A percentile compares a stretch with the other conserved stretches of the same genome.
Conservation (phyloP, 2,888 invertebrate genomes). For the Pheosia tremula region DNA sequence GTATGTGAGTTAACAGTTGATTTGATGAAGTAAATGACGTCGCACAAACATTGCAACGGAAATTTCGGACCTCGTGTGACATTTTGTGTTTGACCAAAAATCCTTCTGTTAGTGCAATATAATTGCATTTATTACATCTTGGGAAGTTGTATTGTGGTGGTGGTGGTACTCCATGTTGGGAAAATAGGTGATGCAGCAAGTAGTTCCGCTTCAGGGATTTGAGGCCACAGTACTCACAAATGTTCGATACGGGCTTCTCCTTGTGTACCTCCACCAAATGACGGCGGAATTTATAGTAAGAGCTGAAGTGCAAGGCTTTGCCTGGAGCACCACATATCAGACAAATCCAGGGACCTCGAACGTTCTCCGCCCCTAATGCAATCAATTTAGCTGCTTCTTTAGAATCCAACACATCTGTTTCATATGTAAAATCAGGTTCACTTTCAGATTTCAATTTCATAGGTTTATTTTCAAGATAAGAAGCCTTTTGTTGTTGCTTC, state of each 20-base stretch:
- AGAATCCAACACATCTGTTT: slow-evolving; percentile 84
- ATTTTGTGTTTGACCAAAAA: slow-evolving; percentile 89
- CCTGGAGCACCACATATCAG: slow-evolving; percentile 89
- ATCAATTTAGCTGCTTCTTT: slow-evolving; percentile 86
- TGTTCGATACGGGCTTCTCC: slow-evolving; percentile 89
- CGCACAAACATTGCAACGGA: slow-evolving; percentile 84
- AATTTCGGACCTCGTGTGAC: slow-evolving; percentile 82
- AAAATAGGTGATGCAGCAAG: slow-evolving; percentile 90
- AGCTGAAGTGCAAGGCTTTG: slow-evolving; percentile 88
- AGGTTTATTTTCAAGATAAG: slow-evolving; percentile 45
- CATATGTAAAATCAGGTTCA: slow-evolving; percentile 64
- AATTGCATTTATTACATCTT: slow-evolving; percentile 90
- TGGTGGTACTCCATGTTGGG: slow-evolving; percentile 91
- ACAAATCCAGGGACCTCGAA: slow-evolving; percentile 92
- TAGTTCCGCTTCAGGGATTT: slow-evolving; percentile 89
- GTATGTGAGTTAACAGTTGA: slow-evolving; percentile 78
- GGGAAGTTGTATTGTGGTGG: slow-evolving; percentile 90
- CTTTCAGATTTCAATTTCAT: slow-evolving; percentile 45
- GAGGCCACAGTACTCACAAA: slow-evolving; percentile 94
- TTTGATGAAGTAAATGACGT: slow-evolving; percentile 74
- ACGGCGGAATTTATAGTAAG: slow-evolving; percentile 91
- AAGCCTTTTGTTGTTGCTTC: slow-evolving; percentile 26
- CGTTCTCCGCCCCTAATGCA: slow-evolving; percentile 85
- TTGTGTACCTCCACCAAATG: slow-evolving; percentile 93
- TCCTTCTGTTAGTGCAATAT: slow-evolving; percentile 89